A percentile compares a stretch with the other conserved stretches of the same genome.
These are phyloP conservation scores for Nettapus auritus DNA, from an alignment of 2,113 vertebrate genomes.

Conservation along the genomic window DNA sequence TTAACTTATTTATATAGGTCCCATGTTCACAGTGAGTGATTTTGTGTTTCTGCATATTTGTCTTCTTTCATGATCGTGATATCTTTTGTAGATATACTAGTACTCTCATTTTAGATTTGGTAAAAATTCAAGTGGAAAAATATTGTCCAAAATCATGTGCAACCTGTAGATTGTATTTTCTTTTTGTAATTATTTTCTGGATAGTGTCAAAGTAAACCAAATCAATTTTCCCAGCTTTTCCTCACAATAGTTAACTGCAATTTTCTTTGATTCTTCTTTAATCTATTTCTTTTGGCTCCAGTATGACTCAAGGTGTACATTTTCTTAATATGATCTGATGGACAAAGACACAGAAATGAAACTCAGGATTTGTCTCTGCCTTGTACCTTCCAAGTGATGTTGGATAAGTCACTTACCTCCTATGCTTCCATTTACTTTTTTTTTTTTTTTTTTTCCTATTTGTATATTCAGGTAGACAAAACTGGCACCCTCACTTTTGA, in stretches of 20 bases:
- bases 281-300: neutral
- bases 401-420: neutral
- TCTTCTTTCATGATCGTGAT: neutral
- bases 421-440: neutral
- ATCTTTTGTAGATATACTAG: neutral
- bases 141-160: neutral
- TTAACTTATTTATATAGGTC: neutral
- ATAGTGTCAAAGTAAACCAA: neutral
- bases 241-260: neutral
- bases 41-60: neutral
- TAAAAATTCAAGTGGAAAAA: neutral
- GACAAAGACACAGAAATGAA: neutral
- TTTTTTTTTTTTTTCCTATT: neutral
- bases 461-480: no score
- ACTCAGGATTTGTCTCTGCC: neutral
- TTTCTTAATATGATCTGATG: neutral
- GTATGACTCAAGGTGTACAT: neutral
- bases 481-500: no score
- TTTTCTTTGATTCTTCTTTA: neutral
- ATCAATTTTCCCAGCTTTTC: neutral
- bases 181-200: neutral
- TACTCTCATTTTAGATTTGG: neutral
- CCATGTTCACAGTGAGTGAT: neutral
- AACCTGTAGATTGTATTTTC: neutral
- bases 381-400: neutral